Evolutionary conservation across 2,113 vertebrate species (phyloP), one percentile per base, ranked within the genome.

Genomic region (Anguilla japonica): DNA sequence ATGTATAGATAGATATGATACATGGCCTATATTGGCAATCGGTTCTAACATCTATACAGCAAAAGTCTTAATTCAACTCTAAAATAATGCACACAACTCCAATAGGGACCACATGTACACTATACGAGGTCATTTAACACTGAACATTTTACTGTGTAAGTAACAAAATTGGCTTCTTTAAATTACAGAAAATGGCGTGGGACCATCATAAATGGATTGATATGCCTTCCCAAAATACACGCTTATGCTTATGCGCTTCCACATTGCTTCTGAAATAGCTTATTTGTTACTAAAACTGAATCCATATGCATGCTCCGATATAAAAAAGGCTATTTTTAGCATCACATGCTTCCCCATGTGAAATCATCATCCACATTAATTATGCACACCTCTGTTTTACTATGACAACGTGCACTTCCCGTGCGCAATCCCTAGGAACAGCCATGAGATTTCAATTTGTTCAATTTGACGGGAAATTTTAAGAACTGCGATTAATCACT

Each of bases 301-400:
- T 81, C 57, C 22, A 50, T 46, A 20, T 81, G 43, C 16, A 20
- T 57, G 50, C 43, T 67, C 87, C n/a, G 75, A 15, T 71, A 85
- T 26, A 16, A 56, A 80, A 56, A 80, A 40, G 85, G 46, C 71
- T 79, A 88, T 89, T 82, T 89, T 80, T 87, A 87, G 71, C 83
- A 43, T 81, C 86, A 88, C 86, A 86, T 86, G 84, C 67, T 43
- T 60, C 71, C 71, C 81, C 85, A 90, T 85, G 87, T 89, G 88
- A 86, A 75, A 43, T 53, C 84, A 81, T 84, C 85, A 56, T 46
- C 57, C 20, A 26, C 63, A 87, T 87, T 85, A 84, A 85, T 63
- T 46, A 86, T 85, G 85, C 84, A 79, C 80, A 75, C 78, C 53
- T 80, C 67, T 87, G 81, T 87, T 83, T 79, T 41, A 63, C 63